Evolutionary conservation across 2,113 vertebrate species (phyloP), one percentile per base, ranked within the genome.

Genomic region (Thryonomys swinderianus): DNA sequence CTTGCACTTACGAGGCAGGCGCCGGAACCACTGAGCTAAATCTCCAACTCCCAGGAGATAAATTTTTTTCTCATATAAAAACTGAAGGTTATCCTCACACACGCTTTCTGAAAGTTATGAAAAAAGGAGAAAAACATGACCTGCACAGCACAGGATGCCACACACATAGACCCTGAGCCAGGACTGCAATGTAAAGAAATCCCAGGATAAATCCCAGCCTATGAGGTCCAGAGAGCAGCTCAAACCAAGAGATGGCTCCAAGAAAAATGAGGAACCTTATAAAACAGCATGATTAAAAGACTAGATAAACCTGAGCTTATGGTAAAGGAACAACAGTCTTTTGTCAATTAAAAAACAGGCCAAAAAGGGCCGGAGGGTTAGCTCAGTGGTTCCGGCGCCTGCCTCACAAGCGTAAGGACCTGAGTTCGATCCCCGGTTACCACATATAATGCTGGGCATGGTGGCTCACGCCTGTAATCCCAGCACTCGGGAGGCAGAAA

Each of bases 51-150:
- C n/a, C n/a, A 48, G 21, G 42, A 91, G 30, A 94, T 13, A 62
- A 82, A 10, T 53, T 84, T 81, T 84, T 78, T 90, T 86, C 53
- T 94, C 37, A 74, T 32, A 30, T 37, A 88, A 94, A 53, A 94
- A 66, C 84, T 86, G 81, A 55, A 40, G 62, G 48, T 73, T 82
- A 85, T 32, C 61, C 79, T 73, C 82, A 48, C 21, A 83, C 61
- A 74, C 23, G 61, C 9, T 79, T 84, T 48, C 85, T 55, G 62
- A 92, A 69, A 79, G 59, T 42, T 57, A 85, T 78, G 40, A 62
- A 67, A 95, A 32, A 57, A 45, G 30, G 27, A 86, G 53, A 95
- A 85, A 73, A 48, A 6, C 25, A 59, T 42, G 25, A 55, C 17
- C 11, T 51, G 13, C 32, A 66, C 5, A 53, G 73, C 73, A 90